Evolutionary conservation across 2,888 invertebrate genomes (phyloP).

Genomic region (Peribatodes rhomboidaria): DNA sequence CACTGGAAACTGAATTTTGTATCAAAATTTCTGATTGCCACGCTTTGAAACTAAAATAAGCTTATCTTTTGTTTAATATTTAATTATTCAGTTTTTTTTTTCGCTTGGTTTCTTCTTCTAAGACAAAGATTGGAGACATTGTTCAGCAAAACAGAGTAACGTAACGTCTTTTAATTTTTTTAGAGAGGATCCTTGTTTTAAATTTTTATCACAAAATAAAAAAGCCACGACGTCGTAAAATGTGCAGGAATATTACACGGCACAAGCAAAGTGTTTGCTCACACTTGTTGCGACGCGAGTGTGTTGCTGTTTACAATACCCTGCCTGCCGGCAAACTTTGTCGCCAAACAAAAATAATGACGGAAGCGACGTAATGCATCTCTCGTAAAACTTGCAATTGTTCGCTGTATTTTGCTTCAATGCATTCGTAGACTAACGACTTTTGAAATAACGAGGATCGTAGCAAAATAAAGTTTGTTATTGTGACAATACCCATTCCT

Average conservation of each 20-base stretch:
- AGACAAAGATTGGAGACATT: too few species aligned
- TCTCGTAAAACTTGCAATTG: slow-evolving; percentile 37
- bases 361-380: slow-evolving; percentile 45
- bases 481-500: slow-evolving; percentile 3
- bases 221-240: slow-evolving; percentile 9
- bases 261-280: slow-evolving; percentile 44
- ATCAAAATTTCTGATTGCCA: too few species aligned
- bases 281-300: slow-evolving; percentile 45
- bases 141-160: too few species aligned
- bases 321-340: slow-evolving; percentile 61
- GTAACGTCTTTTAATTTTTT: too few species aligned
- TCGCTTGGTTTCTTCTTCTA: too few species aligned
- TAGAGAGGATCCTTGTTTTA: background rate
- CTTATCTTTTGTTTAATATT: too few species aligned
- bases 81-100: background rate
- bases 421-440: slow-evolving; percentile 26
- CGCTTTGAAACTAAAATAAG: too few species aligned
- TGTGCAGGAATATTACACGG: slow-evolving; percentile 34
- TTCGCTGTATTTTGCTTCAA: slow-evolving; percentile 22
- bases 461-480: slow-evolving; percentile 19
- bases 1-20: background rate
- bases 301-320: slow-evolving; percentile 58
- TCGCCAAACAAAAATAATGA: slow-evolving; percentile 59
- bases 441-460: slow-evolving; percentile 27
- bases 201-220: background rate